Evolutionary conservation across 2,797 vertebrate genomes (phyloP), one percentile per base, ranked within the genome.

Genomic region (Xiphophorus birchmanni): DNA sequence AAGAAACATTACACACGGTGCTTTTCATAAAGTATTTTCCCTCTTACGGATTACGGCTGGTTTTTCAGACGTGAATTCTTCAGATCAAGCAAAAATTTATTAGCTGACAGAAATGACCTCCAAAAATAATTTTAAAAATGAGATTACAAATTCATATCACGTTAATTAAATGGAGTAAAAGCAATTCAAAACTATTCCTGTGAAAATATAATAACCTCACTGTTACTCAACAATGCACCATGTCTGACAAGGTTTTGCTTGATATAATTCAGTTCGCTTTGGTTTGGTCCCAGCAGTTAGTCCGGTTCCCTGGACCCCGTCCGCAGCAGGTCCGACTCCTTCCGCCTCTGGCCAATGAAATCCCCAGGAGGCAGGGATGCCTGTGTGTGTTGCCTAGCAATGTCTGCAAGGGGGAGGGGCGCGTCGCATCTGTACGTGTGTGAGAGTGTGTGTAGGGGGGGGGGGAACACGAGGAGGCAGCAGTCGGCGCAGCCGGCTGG

Each of bases 311-410:
- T 23, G 15, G 32, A 21, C 35, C 35, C n/a, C 35, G 50, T 84
- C 77, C 69, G 45, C 87, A 91, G 92, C 91, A 88, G 93, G 90
- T 91, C 87, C 83, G 86, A 87, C 75, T 88, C 85, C 80, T 90
- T 45, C 87, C 81, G 29, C 78, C 86, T 90, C 81, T 84, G 95
- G 96, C 96, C 97, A 98, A 97, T 97, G 95, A 97, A 92, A 95
- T 95, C 95, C 95, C 94, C 95, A 8, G 91, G 95, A 96, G 92
- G 92, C 92, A 90, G 35, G 84, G 91, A 93, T 96, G 94, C 95
- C 86, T 93, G 90, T 96, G 94, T 95, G 90, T 95, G 97, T 98
- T 97, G 95, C 98, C 95, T 97, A 97, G 98, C 97, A 97, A 99
- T 97, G 67, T 45, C 75, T 84, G 89, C 26, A 69, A 85, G 82